phyloP scores from a whole-genome alignment of 2,113 vertebrate species.

The Bettongia penicillata region DNA sequence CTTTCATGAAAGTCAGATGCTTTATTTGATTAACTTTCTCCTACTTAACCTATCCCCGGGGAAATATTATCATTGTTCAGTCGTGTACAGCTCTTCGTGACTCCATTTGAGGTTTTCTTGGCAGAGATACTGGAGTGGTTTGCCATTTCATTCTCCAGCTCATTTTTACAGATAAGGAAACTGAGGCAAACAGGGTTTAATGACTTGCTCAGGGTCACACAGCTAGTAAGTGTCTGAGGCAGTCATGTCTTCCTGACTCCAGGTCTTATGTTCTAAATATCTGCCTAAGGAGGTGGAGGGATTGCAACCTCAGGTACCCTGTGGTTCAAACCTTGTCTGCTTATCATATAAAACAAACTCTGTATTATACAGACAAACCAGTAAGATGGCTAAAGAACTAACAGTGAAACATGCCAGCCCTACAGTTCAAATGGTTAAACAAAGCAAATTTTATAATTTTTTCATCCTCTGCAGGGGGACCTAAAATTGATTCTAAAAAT shows the following conservation, averaged over 20 bases:
- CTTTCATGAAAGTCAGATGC: neutral
- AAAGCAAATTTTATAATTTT: neutral
- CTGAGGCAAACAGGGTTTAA: neutral
- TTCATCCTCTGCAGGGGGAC: neutral
- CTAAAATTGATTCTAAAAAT: neutral
- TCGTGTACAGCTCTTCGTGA: neutral
- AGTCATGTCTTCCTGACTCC: neutral
- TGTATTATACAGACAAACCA: neutral
- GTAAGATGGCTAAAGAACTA: neutral
- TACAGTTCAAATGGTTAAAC: neutral
- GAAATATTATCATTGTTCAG: neutral
- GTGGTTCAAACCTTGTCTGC: neutral
- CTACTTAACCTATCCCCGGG: neutral
- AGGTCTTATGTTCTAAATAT: neutral
- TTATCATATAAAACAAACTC: neutral
- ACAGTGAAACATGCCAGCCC: neutral
- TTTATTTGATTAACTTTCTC: neutral
- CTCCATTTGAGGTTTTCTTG: neutral
- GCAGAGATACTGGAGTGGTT: neutral
- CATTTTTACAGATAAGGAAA: neutral
- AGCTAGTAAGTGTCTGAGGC: neutral
- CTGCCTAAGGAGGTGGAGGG: neutral
- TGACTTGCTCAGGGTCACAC: neutral
- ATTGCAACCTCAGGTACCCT: neutral
- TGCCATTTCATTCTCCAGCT: neutral